These are phyloP conservation scores for Cheilosia pagana DNA, from an alignment of 2,888 invertebrate species.

Conservation along the genomic window DNA sequence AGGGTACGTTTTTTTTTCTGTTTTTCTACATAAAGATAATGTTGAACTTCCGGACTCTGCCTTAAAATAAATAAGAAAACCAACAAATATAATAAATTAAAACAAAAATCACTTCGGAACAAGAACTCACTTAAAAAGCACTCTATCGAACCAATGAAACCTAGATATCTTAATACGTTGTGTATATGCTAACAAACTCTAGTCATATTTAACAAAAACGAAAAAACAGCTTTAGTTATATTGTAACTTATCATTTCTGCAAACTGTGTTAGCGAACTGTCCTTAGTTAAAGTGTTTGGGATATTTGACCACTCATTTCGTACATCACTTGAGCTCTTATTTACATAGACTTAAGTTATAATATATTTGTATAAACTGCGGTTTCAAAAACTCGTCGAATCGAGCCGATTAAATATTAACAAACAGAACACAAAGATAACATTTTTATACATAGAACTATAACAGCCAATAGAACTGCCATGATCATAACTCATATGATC, in stretches of 20 bases:
- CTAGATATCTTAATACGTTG: conserved; percentile 20
- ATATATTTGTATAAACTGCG: conserved; percentile 53
- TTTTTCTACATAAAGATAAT: conserved; percentile 37
- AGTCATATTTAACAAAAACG: conserved; percentile 42
- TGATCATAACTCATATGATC: conserved; percentile 64
- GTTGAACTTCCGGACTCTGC: conserved; percentile 74
- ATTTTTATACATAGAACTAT: conserved; percentile 60
- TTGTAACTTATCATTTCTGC: conserved; percentile 28
- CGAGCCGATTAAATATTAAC: conserved; percentile 54
- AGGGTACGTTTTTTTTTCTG: conserved; percentile 12
- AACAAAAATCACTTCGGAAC: conserved; percentile 35
- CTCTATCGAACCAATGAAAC: conserved; percentile 60
- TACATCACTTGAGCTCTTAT: conserved; percentile 63
- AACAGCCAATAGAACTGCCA: conserved; percentile 75
- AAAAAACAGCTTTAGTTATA: conserved; percentile 8
- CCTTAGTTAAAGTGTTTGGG: conserved; percentile 44
- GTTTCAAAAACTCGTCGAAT: conserved; percentile 67
- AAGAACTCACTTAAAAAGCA: conserved; percentile 32
- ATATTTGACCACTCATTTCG: conserved; percentile 23
- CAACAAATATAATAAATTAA: conserved; percentile 24
- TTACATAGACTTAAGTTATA: conserved; percentile 7
- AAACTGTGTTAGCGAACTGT: conserved; percentile 55
- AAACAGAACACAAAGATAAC: conserved; percentile 9
- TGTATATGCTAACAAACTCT: conserved; percentile 44
- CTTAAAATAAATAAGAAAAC: conserved; percentile 63